Percentiles rank a stretch among this genome's conserved stretches.
These are phyloP conservation scores for Troides aeacus DNA, from an alignment of 2,888 invertebrate species.

Conservation along the genomic window DNA sequence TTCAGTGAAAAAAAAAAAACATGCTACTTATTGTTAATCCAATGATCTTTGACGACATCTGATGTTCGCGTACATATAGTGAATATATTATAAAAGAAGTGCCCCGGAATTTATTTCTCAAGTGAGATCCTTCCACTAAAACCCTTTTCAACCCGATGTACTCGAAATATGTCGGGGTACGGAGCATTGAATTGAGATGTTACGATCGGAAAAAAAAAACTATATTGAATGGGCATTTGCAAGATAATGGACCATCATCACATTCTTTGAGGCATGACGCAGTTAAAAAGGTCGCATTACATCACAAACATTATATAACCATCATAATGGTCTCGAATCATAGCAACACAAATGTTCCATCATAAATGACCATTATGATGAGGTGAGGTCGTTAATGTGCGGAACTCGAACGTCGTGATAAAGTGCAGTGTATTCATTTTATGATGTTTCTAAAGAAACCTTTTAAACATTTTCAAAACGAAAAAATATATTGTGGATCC, in stretches of 20 bases:
- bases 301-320: slow-evolving; percentile 1
- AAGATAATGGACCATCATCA: slow-evolving; percentile 9
- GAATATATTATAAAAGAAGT: too few relatives aligned
- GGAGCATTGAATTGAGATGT: slow-evolving; percentile 20
- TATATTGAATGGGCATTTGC: slow-evolving; percentile 10
- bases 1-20: not conserved
- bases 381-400: too few relatives aligned
- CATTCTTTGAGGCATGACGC: not conserved
- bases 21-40: slow-evolving; percentile 1
- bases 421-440: too few relatives aligned
- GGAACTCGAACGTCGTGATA: too few relatives aligned
- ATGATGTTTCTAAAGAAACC: too few relatives aligned
- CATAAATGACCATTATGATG: too few relatives aligned
- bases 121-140: slow-evolving; percentile 16
- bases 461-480: too few relatives aligned
- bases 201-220: slow-evolving; percentile 7
- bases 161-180: slow-evolving; percentile 18
- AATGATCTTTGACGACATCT: slow-evolving; percentile 5
- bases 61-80: slow-evolving; percentile 17
- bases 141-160: slow-evolving; percentile 17
- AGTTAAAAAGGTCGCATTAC: not conserved
- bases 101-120: slow-evolving; percentile 2
- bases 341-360: too few relatives aligned
- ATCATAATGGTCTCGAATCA: not conserved
- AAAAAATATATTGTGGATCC: too few relatives aligned